These are phyloP conservation scores for Pachycephala philippinensis DNA, from an alignment of 2,113 vertebrate species.

Conservation along the genomic window DNA sequence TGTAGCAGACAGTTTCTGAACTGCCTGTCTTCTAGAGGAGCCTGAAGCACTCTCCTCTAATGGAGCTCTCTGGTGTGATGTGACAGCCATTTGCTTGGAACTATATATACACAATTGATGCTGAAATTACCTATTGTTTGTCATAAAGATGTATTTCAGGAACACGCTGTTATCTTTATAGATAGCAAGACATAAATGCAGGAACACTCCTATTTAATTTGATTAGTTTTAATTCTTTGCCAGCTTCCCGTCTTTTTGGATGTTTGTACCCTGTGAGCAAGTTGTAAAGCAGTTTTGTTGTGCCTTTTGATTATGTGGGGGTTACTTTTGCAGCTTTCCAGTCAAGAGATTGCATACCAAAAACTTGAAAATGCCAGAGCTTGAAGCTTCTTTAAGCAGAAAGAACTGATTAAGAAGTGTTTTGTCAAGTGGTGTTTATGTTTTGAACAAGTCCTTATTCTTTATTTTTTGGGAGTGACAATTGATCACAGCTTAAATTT, in stretches of 20 bases:
- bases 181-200: not conserved
- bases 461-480: not conserved
- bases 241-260: not conserved
- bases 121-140: slow-evolving; percentile 28
- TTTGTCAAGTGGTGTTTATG: not conserved
- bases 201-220: not conserved
- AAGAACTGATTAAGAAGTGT: not conserved
- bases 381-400: not conserved
- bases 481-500: not conserved
- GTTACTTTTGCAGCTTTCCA: not conserved
- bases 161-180: not conserved
- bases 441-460: not conserved
- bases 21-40: not conserved
- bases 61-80: not conserved
- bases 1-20: not conserved
- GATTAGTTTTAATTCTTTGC: not conserved
- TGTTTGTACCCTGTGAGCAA: not conserved
- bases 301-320: not conserved
- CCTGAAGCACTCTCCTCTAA: not conserved
- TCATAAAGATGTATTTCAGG: not conserved
- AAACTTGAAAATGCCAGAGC: not conserved
- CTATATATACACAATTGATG: not conserved
- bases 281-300: not conserved
- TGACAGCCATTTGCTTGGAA: not conserved
- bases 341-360: not conserved